phyloP scores from a whole-genome alignment of 1,140 invertebrate species.

The Maconellicoccus hirsutus region DNA sequence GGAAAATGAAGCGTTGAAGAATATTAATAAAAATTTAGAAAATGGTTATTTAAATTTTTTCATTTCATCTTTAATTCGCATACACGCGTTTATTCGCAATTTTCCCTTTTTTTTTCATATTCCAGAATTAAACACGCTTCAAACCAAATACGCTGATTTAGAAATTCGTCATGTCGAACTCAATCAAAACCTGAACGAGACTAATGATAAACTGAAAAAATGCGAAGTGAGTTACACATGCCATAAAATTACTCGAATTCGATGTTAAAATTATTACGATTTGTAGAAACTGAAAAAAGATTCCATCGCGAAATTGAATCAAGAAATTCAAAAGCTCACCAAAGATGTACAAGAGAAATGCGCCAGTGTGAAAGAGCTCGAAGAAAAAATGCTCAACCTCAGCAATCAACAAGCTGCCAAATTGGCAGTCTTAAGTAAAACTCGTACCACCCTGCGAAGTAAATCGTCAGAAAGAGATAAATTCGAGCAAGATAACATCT shows the following conservation, averaged over 20 bases:
- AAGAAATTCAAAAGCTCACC: not conserved
- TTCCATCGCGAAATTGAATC: not conserved
- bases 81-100: no score
- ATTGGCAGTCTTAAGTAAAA: not conserved
- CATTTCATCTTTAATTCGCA: no score
- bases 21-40: not conserved
- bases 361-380: not conserved
- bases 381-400: conserved; percentile 5
- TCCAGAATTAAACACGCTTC: not conserved
- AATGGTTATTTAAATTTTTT: not conserved
- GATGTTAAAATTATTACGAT: no score
- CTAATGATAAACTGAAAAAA: not conserved
- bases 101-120: no score
- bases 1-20: not conserved
- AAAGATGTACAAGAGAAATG: not conserved
- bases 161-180: not conserved
- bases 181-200: not conserved
- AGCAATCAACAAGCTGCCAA: conserved; percentile 16
- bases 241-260: no score
- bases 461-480: conserved; percentile 6
- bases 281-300: conserved; percentile 1
- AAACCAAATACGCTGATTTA: not conserved
- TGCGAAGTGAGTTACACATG: not conserved
- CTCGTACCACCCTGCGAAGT: not conserved
- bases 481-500: not conserved